Evolutionary conservation across 2,888 invertebrate genomes (phyloP).

Genomic region (Pycnomerus fuliginosus): DNA sequence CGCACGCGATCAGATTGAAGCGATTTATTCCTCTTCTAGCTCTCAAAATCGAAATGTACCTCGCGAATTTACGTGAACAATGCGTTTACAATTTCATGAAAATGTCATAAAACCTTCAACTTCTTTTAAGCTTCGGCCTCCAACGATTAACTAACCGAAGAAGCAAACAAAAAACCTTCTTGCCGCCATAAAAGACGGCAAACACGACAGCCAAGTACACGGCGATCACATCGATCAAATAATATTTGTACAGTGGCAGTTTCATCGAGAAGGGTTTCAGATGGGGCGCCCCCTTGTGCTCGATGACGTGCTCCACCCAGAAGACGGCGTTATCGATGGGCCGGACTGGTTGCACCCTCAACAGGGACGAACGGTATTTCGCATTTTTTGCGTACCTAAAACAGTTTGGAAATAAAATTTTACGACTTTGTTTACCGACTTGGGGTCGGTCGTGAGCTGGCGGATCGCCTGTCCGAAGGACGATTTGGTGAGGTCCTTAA

Average conservation of each 20-base stretch:
- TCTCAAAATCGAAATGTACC: too few species aligned
- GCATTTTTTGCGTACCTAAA: constrained; percentile 30
- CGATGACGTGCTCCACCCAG: constrained; percentile 39
- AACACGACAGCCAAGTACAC: constrained; percentile 4
- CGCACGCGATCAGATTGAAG: too few species aligned
- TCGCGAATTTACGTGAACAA: too few species aligned
- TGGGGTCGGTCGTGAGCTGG: not conserved
- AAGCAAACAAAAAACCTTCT: too few species aligned
- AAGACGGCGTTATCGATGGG: constrained; percentile 39
- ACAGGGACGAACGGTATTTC: constrained; percentile 26
- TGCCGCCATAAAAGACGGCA: too few species aligned
- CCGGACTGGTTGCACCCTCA: constrained; percentile 33
- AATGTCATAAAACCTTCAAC: too few species aligned
- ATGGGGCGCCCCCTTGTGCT: constrained; percentile 34
- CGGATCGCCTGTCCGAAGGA: not conserved
- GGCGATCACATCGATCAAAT: constrained; percentile 34
- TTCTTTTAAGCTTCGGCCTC: too few species aligned
- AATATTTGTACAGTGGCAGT: constrained; percentile 34
- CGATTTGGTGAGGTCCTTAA: constrained; percentile 34
- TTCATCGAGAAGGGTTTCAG: constrained; percentile 31
- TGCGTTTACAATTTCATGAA: too few species aligned
- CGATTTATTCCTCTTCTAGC: too few species aligned
- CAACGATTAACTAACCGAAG: too few species aligned
- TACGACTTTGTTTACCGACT: constrained; percentile 1
- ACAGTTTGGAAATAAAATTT: constrained; percentile 1